Evolutionary conservation across 2,113 vertebrate species (phyloP), one percentile per base, ranked within the genome.

Genomic region (Marmota flaviventris): DNA sequence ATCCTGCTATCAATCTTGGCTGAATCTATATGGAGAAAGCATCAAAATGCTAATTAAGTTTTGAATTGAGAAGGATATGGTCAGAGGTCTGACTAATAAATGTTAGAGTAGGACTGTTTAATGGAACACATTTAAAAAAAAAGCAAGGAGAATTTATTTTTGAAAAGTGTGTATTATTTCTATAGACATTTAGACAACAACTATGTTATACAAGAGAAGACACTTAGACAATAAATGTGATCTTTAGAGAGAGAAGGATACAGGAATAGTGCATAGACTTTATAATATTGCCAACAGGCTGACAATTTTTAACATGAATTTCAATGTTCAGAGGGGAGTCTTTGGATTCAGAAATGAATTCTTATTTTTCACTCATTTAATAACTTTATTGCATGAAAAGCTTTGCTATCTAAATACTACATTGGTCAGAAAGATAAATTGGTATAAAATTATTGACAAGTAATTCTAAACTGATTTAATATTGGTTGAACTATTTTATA

Each of bases 1-100:
- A 78, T 56, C 37, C 14, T 70, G 25, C 42, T 76, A 65, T 72
- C 72, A 93, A 73, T 89, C 39, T 77, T 93, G 81, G 39, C 29
- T 79, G 76, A 92, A 89, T 75, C 14, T 92, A 65, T 91, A 89
- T 9, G 20, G 48, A 95, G 29, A 89, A 95, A 83, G 18, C 34
- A 92, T 63, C 14, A 83, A 94, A 89, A 93, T 91, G 22, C 10
- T 92, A 97, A 94, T 85, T 83, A 95, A 84, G 27, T 20, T 7
- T 84, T 96, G 67, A 51, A 17, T 92, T 65, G 22, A 72, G 51
- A 97, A 75, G 34, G 27, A 93, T 88, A 13, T 92, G 61, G 58
- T 81, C 63, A 76, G 65, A 88, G 67, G 16, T 76, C 10, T 94
- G 84, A 83, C 63, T 83, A 63, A 78, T 84, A 89, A 90, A 91